Base-by-base conservation (phyloP, 2,888 invertebrate species). In the Tanytarsus gracilentus region DNA sequence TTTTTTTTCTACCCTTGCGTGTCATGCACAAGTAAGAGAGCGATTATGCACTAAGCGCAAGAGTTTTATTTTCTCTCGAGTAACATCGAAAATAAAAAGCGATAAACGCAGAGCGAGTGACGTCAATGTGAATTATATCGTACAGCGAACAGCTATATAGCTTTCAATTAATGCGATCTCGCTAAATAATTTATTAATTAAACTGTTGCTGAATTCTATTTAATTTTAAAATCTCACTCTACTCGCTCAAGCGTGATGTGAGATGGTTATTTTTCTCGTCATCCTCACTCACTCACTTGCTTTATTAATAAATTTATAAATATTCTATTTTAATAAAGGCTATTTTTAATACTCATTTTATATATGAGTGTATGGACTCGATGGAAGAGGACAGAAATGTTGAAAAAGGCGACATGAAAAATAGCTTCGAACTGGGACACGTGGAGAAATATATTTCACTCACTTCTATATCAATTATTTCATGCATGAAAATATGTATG, bases 101-200 rank as follows among this genome's bases (percentile, higher is more conserved):
- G 9, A 29, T 5, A 40, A 21, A 21, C 16, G 40, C 18, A 40
- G 36, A 53, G 53, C 33, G 53, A 36, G 25, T 53, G 53, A 53
- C 53, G 53, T 53, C 53, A 53, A 53, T 53, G 9, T 53, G n/a
- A 53, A 53, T 36, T 16, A 30, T 36, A 18, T 8, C 36, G n/a
- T 16, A 36, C 5, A 14, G 16, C 16, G 14, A 36, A 36, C 44
- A 18, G 18, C 9, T 11, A 44, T 50, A 26, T 11, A 27, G 25
- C 8, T 30, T 51, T 30, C 51, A 51, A 51, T 51, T 51, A 51
- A 44, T 18, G 18, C 2, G 40, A 44, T 44, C 18, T 44, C 7
- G 21, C 44, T 21, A 23, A 18, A 44, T 44, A 23, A 44, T 44
- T 44, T 21, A 21, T 21, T 9, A 44, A 44, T 44, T 44, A 21